A percentile compares a stretch with the other conserved stretches of the same genome.
phyloP scores from a whole-genome alignment of 2,797 vertebrate species.

The Epinephelus coioides region DNA sequence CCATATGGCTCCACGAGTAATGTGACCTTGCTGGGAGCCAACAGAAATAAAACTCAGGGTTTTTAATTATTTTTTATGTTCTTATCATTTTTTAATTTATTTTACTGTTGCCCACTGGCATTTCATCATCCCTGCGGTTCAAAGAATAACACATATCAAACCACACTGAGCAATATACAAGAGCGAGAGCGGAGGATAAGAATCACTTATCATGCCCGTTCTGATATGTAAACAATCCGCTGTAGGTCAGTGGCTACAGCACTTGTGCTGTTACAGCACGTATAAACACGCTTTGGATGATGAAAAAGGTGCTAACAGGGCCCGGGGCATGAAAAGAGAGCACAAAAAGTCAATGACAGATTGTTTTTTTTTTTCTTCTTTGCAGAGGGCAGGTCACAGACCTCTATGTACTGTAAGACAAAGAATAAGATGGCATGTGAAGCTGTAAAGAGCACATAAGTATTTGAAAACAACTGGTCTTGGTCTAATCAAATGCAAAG shows the following conservation, averaged over 20 bases:
- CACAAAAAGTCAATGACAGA: constrained; percentile 31
- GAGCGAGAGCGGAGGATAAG: constrained; percentile 53
- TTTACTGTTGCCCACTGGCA: constrained; percentile 32
- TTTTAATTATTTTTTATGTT: constrained; percentile 49
- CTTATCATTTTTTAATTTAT: constrained; percentile 60
- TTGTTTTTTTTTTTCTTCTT: not conserved
- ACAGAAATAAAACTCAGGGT: constrained; percentile 34
- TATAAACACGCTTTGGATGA: constrained; percentile 80
- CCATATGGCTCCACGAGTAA: constrained; percentile 24
- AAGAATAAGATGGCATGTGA: not conserved
- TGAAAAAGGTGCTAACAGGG: constrained; percentile 79
- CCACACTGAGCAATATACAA: constrained; percentile 48
- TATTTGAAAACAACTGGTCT: not conserved
- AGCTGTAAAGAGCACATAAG: not conserved
- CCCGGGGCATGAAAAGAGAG: constrained; percentile 42
- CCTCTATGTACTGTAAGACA: constrained; percentile 8
- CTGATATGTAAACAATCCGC: constrained; percentile 75
- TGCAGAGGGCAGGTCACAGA: constrained; percentile 20
- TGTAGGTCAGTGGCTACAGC: constrained; percentile 75
- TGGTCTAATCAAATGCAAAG: no score
- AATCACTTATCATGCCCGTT: constrained; percentile 68
- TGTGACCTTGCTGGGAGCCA: constrained; percentile 50
- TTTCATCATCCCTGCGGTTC: constrained; percentile 47
- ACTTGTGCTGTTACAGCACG: constrained; percentile 55
- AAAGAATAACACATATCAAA: constrained; percentile 58